A percentile compares a stretch with the other conserved stretches of the same genome.
Evolutionary conservation across 2,113 vertebrate genomes (phyloP).

Genomic region (Leiothrix lutea): DNA sequence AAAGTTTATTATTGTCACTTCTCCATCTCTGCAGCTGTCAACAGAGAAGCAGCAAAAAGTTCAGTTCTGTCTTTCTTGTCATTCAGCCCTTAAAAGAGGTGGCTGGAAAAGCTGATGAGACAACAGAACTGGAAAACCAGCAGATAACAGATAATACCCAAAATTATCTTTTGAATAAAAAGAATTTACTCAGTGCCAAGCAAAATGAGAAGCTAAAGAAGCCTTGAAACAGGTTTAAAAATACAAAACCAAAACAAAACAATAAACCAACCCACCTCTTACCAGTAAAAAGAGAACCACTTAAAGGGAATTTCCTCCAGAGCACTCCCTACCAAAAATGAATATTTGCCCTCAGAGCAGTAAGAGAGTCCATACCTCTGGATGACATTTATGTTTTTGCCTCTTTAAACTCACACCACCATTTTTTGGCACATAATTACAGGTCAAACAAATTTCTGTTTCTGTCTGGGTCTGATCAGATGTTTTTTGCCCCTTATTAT

Average conservation of each 20-base stretch:
- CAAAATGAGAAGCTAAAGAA: not conserved
- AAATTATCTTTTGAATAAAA: not conserved
- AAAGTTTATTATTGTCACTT: not conserved
- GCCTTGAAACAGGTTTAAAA: not conserved
- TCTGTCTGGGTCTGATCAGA: conserved; percentile 19
- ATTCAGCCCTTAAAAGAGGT: not conserved
- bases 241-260: not conserved
- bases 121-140: not conserved
- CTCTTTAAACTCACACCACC: not conserved
- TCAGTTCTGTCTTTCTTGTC: not conserved
- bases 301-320: not conserved
- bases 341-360: not conserved
- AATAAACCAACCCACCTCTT: not conserved
- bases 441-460: conserved; percentile 38
- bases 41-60: not conserved
- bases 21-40: not conserved
- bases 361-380: not conserved
- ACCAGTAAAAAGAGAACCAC: not conserved
- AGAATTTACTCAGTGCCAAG: not conserved
- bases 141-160: not conserved
- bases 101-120: not conserved
- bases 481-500: not conserved
- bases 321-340: not conserved
- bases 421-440: not conserved
- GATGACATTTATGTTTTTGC: not conserved